Evolutionary conservation across 2,888 invertebrate species (phyloP), one percentile per base, ranked within the genome.

Genomic region (Drosophila ustulata): DNA sequence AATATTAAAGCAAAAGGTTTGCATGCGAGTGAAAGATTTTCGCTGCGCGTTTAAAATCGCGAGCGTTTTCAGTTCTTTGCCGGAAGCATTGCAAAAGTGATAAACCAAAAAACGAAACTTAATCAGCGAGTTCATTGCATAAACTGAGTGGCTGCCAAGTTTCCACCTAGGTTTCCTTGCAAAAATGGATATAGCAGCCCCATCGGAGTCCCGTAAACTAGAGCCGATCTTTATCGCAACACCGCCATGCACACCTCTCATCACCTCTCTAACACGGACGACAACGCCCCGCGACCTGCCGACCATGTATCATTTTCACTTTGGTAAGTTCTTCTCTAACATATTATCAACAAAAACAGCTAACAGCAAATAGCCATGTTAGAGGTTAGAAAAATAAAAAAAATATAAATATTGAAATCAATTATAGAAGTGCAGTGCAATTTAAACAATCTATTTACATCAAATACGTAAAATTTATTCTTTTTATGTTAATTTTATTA

Each of bases 301-400:
- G 51, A 88, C 87, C 41, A 89, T 89, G 89, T 89, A 90, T 72
- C 87, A 90, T 67, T 89, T 90, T 57, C 89, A 89, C 77, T 84
- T 89, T 41, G 82, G 86, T 86, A 69, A 88, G 86, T 69, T 50
- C 18, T 2, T 18, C 18, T 18, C n/a, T n/a, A n/a, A n/a, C n/a
- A 18, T 1, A 18, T 18, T 18, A 0, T 1, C 18, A 18, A 18
- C 18, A 18, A 18, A 18, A 18, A 18, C 18, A 18, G 18, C 18
- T 18, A 18, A 18, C 18, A 18, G 18, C 18, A 18, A 18, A 18
- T 18, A 18, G 18, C 18, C 0, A 18, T 18, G 18, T 18, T 18
- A 18, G 18, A 18, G 18, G 18, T 18, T 0, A 18, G 18, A 1
- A 18, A 18, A 18, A 18, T 1, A 18, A 18, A 18, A 18, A 18